phyloP scores from a whole-genome alignment of 2,113 vertebrate genomes.

The Macaca mulatta region DNA sequence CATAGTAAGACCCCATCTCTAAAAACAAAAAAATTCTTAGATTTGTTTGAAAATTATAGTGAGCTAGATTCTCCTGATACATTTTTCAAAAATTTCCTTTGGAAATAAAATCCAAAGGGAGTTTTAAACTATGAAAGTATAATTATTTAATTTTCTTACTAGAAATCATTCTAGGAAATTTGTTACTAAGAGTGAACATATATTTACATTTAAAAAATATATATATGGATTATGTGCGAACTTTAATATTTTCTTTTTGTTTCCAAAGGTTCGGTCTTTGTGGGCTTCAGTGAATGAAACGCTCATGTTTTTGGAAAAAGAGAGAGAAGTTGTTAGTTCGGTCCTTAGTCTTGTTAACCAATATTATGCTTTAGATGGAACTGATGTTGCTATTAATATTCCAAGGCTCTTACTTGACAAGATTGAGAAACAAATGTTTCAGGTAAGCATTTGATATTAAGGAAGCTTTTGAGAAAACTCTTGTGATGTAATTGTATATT shows the following conservation, averaged over 20 bases:
- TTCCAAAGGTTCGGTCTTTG: constrained; percentile 87
- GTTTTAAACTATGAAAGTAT: not conserved
- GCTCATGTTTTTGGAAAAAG: constrained; percentile 83
- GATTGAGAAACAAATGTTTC: constrained; percentile 83
- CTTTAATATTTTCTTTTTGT: constrained; percentile 23
- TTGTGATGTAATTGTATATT: not conserved
- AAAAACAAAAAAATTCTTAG: not conserved
- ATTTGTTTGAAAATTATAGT: constrained; percentile 42
- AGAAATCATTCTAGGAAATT: constrained; percentile 10
- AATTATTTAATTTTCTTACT: not conserved
- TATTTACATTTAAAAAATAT: not conserved
- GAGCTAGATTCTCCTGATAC: constrained; percentile 32
- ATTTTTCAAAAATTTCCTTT: not conserved
- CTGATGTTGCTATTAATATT: constrained; percentile 80
- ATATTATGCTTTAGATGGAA: constrained; percentile 87
- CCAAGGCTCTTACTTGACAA: constrained; percentile 83
- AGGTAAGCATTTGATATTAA: constrained; percentile 82
- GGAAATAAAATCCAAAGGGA: not conserved
- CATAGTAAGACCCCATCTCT: not conserved
- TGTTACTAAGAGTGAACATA: not conserved
- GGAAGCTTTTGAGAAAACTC: not conserved
- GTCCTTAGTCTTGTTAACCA: constrained; percentile 82
- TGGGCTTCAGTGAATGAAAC: constrained; percentile 86
- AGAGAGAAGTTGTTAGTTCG: constrained; percentile 85
- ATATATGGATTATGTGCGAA: not conserved